Conservation (phyloP, 1,140 invertebrate genomes). For the Rhopalosiphum maidis region DNA sequence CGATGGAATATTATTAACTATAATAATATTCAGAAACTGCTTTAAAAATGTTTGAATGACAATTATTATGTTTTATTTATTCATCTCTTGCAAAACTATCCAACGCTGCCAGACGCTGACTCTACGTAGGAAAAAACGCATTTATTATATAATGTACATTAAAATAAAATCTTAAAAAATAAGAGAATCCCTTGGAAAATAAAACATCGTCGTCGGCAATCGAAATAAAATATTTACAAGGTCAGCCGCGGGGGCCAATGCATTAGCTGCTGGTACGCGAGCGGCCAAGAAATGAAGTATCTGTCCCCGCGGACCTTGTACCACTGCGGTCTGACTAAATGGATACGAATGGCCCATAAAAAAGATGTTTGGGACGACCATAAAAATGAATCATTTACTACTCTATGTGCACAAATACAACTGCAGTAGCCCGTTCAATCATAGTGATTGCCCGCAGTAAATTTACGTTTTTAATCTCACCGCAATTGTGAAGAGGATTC, state of each 20-base stretch:
- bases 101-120: not conserved
- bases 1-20: not conserved
- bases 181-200: constrained; percentile 14
- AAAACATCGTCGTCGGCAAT: constrained; percentile 39
- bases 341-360: constrained; percentile 57
- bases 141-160: constrained; percentile 7
- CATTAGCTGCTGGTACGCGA: constrained; percentile 28
- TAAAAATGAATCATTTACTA: constrained; percentile 58
- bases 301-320: constrained; percentile 54
- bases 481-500: not conserved
- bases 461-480: constrained; percentile 51
- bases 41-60: not conserved
- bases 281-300: constrained; percentile 57
- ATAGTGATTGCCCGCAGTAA: constrained; percentile 54
- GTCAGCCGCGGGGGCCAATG: constrained; percentile 50
- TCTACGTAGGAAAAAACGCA: not conserved
- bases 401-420: constrained; percentile 37
- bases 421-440: constrained; percentile 47
- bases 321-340: constrained; percentile 54
- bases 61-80: not conserved
- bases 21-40: not conserved
- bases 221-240: constrained; percentile 57
- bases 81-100: not conserved
- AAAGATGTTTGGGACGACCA: constrained; percentile 54
- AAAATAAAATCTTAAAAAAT: constrained; percentile 39